Conservation (phyloP, 2,888 invertebrate genomes). For the Crocallis elinguaria region DNA sequence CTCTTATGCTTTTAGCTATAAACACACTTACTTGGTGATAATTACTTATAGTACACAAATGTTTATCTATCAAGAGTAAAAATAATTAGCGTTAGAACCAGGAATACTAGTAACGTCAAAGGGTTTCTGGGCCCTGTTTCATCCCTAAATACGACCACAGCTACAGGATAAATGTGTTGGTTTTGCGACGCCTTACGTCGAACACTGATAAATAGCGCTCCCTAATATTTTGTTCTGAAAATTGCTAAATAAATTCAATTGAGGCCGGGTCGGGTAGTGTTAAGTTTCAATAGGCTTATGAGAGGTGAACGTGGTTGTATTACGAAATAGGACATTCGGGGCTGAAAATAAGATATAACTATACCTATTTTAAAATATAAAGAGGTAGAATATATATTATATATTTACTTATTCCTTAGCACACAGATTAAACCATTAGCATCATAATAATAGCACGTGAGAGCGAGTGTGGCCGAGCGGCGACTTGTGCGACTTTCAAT, state of each 20-base stretch:
- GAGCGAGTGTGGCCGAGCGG: no score
- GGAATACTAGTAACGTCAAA: no score
- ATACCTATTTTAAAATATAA: not conserved
- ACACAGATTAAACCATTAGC: no score
- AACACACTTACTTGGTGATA: no score
- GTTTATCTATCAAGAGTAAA: no score
- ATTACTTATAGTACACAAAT: no score
- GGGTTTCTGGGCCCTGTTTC: not conserved
- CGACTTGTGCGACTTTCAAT: no score
- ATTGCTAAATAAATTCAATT: conserved; percentile 76
- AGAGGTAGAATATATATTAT: no score
- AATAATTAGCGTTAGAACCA: no score
- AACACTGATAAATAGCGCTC: conserved; percentile 72
- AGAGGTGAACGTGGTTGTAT: conserved; percentile 38
- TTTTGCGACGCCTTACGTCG: conserved; percentile 63
- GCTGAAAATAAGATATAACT: not conserved
- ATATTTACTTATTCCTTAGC: no score
- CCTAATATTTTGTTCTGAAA: conserved; percentile 73
- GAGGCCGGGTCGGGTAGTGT: conserved; percentile 49
- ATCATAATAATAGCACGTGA: no score
- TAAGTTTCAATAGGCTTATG: conserved; percentile 56
- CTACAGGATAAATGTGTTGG: conserved; percentile 69
- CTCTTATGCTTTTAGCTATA: no score
- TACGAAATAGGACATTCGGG: conserved; percentile 25
- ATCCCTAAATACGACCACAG: conserved; percentile 19